Evolutionary conservation across 2,113 vertebrate species (phyloP).

Genomic region (Coptodon rendalli): DNA sequence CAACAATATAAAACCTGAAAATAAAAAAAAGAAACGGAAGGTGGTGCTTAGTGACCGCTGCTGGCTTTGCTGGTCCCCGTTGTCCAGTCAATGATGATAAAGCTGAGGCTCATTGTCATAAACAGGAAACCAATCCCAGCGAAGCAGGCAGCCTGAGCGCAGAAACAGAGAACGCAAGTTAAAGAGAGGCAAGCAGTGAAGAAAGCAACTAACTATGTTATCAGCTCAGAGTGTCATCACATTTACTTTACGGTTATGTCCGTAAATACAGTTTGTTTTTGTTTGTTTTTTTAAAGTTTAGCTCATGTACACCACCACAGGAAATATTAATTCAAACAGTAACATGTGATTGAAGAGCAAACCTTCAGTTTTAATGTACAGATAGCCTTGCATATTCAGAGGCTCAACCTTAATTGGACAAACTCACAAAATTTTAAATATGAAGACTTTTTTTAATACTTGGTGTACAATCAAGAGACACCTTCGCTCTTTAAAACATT

Average conservation of each 20-base stretch:
- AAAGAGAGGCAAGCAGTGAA: neutral
- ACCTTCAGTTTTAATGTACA: neutral
- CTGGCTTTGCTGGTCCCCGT: constrained; percentile 75
- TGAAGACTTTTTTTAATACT: neutral
- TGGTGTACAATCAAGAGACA: neutral
- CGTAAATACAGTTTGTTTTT: neutral
- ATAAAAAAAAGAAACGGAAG: neutral
- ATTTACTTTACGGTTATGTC: neutral
- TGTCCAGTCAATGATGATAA: constrained; percentile 95
- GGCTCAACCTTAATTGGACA: neutral
- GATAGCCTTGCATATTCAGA: neutral
- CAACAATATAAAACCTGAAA: constrained; percentile 37
- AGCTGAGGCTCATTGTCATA: constrained; percentile 98
- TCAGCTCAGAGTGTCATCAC: neutral
- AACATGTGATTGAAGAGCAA: neutral
- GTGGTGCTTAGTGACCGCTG: constrained; percentile 81
- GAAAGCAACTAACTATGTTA: neutral
- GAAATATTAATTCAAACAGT: neutral
- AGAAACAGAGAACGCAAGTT: neutral
- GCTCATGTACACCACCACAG: neutral
- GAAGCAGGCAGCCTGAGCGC: constrained; percentile 84
- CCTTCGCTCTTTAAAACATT: neutral
- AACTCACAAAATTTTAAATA: neutral
- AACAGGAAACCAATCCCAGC: constrained; percentile 88
- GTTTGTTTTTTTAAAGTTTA: neutral